A percentile compares a stretch with the other conserved stretches of the same genome.
Evolutionary conservation across 92 coral and sea anemone genomes (phyloP).

Genomic region (Palythoa grandiflora): DNA sequence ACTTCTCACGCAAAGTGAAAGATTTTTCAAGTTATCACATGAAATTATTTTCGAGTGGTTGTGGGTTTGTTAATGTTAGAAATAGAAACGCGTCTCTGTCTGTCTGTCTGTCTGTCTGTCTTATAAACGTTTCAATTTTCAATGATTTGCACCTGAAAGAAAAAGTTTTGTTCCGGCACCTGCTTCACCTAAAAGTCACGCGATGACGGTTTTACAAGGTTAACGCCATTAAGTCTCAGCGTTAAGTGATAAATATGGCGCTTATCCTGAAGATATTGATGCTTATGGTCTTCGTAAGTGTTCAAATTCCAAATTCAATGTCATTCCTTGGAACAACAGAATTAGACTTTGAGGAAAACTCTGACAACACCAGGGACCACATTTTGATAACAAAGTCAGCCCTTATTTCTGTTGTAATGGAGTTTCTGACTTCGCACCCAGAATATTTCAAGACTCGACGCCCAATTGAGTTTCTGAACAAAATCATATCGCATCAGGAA

Average conservation of each 20-base stretch:
- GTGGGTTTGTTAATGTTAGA: not conserved
- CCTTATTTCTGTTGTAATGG: conserved; percentile 20
- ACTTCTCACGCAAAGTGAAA: not conserved
- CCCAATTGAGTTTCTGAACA: conserved; percentile 27
- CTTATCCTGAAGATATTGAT: not conserved
- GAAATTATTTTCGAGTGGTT: not conserved
- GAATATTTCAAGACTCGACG: conserved; percentile 48
- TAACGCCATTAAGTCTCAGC: not conserved
- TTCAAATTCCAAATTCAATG: not conserved
- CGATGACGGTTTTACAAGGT: not conserved
- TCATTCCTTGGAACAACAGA: conserved; percentile 40
- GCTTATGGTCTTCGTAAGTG: not conserved
- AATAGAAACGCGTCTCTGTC: no score
- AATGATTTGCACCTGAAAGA: not conserved
- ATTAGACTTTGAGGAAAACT: not conserved
- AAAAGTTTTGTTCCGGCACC: not conserved
- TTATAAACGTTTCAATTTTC: not conserved
- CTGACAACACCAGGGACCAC: conserved; percentile 15
- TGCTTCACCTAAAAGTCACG: not conserved
- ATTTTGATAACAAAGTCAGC: conserved; percentile 21
- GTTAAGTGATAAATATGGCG: not conserved
- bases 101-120: no score
- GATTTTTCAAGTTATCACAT: not conserved
- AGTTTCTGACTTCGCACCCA: conserved; percentile 46
- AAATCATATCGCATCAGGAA: conserved; percentile 25